phyloP scores from a whole-genome alignment of 2,888 invertebrate genomes.

The Andrena bucephala region DNA sequence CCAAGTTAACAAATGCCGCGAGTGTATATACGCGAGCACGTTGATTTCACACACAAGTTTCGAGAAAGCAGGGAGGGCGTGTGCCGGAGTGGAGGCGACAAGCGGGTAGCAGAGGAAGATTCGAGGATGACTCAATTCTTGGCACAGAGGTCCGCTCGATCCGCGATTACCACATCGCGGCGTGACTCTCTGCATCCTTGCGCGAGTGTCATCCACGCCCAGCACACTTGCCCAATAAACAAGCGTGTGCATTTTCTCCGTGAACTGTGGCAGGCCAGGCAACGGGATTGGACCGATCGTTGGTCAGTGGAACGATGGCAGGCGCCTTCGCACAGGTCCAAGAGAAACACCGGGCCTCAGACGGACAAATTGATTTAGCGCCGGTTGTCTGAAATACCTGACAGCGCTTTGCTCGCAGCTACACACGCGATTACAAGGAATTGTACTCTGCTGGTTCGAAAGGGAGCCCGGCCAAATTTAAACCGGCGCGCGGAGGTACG shows the following conservation, averaged over 20 bases:
- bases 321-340: conserved; percentile 37
- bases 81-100: not conserved
- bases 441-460: conserved; percentile 34
- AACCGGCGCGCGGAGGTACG: not conserved
- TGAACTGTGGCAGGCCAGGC: conserved; percentile 10
- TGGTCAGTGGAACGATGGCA: not conserved
- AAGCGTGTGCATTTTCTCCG: conserved; percentile 29
- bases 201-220: conserved; percentile 59
- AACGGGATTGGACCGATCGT: conserved; percentile 35
- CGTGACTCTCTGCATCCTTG: conserved; percentile 68
- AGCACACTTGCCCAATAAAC: conserved; percentile 19
- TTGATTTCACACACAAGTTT: not conserved
- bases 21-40: not conserved
- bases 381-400: conserved; percentile 51
- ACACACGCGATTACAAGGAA: conserved; percentile 55
- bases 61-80: conserved; percentile 26
- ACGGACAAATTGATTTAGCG: conserved; percentile 58
- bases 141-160: conserved; percentile 67
- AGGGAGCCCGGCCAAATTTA: conserved; percentile 44
- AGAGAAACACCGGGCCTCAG: conserved; percentile 56
- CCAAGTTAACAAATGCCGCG: conserved; percentile 23
- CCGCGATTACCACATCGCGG: conserved; percentile 72
- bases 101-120: conserved; percentile 12
- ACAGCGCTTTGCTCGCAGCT: conserved; percentile 47
- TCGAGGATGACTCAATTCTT: conserved; percentile 79